Evolutionary conservation across 1,140 invertebrate species (phyloP).

Genomic region (Centruroides sculpturatus): DNA sequence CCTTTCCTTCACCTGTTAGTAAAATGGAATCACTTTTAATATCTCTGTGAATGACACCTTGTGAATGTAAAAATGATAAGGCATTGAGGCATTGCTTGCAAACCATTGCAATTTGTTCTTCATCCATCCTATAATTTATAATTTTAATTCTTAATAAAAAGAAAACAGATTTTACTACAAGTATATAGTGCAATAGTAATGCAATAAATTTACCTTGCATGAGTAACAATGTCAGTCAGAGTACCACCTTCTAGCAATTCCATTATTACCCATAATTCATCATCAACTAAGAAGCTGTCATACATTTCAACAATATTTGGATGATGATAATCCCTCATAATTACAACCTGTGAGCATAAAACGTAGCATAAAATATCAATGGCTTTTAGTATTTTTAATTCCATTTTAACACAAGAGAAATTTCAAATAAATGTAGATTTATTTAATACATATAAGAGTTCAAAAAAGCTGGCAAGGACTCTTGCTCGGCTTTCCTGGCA

Average conservation of each 20-base stretch:
- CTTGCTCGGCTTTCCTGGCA: too few species aligned
- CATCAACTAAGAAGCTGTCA: slow-evolving; percentile 89
- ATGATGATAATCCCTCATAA: slow-evolving; percentile 98
- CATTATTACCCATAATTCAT: slow-evolving; percentile 99
- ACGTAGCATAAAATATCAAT: background rate
- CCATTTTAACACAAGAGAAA: too few species aligned
- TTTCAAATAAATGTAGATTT: too few species aligned
- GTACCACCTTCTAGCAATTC: slow-evolving; percentile 97
- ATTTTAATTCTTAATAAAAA: too few species aligned
- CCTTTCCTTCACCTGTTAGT: slow-evolving; percentile 71
- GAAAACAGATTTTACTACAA: too few species aligned
- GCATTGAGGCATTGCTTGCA: slow-evolving; percentile 90
- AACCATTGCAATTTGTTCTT: slow-evolving; percentile 95
- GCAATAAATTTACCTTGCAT: slow-evolving; percentile 27
- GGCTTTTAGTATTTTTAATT: too few species aligned
- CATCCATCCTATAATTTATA: slow-evolving; percentile 60
- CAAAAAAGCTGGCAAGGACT: too few species aligned
- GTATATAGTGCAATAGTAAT: too few species aligned
- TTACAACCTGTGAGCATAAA: slow-evolving; percentile 51
- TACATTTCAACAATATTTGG: slow-evolving; percentile 99
- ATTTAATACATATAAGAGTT: too few species aligned
- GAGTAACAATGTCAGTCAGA: slow-evolving; percentile 93
- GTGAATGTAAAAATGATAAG: slow-evolving; percentile 85
- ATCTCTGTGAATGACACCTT: slow-evolving; percentile 92
- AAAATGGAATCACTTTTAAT: slow-evolving; percentile 98